phyloP scores from a whole-genome alignment of 1,140 invertebrate genomes.

The Geopemphigus sp. region DNA sequence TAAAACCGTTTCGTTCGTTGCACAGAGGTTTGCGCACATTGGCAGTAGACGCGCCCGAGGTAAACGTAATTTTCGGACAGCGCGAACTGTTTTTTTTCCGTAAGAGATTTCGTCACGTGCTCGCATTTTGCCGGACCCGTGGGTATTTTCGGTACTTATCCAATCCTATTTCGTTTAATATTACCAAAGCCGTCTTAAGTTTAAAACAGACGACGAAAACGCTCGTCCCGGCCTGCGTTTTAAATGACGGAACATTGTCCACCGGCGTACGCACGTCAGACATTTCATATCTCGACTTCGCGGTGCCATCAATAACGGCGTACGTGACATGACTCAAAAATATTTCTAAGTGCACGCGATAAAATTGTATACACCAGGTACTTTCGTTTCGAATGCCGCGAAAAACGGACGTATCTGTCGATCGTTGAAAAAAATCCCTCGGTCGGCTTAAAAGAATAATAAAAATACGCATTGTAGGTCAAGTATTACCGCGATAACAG shows the following conservation, averaged over 20 bases:
- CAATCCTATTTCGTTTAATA: too few relatives aligned
- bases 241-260: not conserved
- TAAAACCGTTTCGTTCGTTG: too few relatives aligned
- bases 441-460: not conserved
- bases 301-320: not conserved
- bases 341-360: not conserved
- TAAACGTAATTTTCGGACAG: too few relatives aligned
- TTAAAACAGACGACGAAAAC: too few relatives aligned
- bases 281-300: not conserved
- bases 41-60: too few relatives aligned
- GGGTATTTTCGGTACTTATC: too few relatives aligned
- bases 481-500: not conserved
- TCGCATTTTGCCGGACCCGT: too few relatives aligned
- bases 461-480: not conserved
- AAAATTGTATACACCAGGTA: not conserved
- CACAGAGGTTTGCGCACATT: too few relatives aligned
- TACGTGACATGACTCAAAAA: conserved; percentile 20
- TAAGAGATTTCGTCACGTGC: too few relatives aligned
- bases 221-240: not conserved
- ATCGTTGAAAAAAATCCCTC: not conserved
- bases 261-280: not conserved
- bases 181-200: too few relatives aligned
- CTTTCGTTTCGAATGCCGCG: not conserved
- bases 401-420: not conserved
- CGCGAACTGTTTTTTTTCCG: too few relatives aligned